phyloP scores from a whole-genome alignment of 2,888 invertebrate genomes.

The Tetranychus piercei region DNA sequence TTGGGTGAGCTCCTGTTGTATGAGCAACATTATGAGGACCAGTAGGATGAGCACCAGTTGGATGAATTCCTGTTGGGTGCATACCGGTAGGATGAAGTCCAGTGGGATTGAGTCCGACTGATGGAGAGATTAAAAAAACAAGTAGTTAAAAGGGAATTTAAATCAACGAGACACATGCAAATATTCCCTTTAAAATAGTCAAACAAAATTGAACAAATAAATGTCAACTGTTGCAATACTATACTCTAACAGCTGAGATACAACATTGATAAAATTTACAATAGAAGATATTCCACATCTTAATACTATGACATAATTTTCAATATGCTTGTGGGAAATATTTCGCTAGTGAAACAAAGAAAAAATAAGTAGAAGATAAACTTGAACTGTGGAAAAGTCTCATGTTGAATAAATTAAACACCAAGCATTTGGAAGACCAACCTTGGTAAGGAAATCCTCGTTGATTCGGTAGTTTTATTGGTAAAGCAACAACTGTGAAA shows the following conservation, averaged over 20 bases:
- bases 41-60: conserved; percentile 11
- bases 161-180: too few species aligned
- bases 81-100: conserved; percentile 39
- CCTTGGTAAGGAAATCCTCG: not conserved
- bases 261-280: too few species aligned
- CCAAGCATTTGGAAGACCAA: not conserved
- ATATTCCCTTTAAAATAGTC: not conserved
- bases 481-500: not conserved
- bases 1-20: too few species aligned
- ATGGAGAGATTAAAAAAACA: not conserved
- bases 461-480: conserved; percentile 3
- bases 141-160: too few species aligned
- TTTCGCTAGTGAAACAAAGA: not conserved
- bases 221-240: too few species aligned
- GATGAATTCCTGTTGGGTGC: conserved; percentile 39
- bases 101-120: not conserved
- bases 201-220: not conserved
- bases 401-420: not conserved
- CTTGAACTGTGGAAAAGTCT: not conserved
- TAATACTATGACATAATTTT: too few species aligned
- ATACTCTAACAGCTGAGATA: too few species aligned
- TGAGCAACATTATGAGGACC: conserved; percentile 3
- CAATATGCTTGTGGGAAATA: not conserved
- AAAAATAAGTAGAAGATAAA: not conserved
- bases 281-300: not conserved